Evolutionary conservation across 1,140 invertebrate genomes (phyloP).

Genomic region (Cheumatopsyche charites): DNA sequence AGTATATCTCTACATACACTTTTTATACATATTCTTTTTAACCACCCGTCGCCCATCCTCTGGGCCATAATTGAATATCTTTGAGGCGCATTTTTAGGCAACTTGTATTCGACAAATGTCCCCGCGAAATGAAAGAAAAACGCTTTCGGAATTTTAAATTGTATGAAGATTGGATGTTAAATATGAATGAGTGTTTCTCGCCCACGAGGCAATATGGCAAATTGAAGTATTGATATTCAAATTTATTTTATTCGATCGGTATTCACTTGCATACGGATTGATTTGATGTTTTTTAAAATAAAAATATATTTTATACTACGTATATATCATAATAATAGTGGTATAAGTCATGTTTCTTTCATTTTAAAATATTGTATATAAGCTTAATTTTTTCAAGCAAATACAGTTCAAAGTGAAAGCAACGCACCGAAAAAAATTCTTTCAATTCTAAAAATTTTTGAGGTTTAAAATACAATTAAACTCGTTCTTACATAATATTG

Average conservation of each 20-base stretch:
- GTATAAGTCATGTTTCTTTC: too few species aligned
- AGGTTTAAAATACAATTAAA: too few species aligned
- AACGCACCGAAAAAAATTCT: too few species aligned
- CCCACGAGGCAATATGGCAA: constrained; percentile 11
- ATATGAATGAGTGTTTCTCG: constrained; percentile 31
- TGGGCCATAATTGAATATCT: constrained; percentile 43
- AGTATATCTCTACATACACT: neutral
- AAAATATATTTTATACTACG: too few species aligned
- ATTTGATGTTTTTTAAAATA: too few species aligned
- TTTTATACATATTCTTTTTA: neutral
- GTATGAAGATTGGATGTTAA: constrained; percentile 37
- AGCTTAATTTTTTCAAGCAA: too few species aligned
- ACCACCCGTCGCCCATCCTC: neutral
- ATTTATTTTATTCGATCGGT: neutral
- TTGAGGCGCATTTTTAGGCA: constrained; percentile 37
- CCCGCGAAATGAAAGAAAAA: constrained; percentile 36
- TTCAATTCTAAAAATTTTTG: too few species aligned
- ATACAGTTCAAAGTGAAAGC: too few species aligned
- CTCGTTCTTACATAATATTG: too few species aligned
- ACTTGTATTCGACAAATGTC: constrained; percentile 39
- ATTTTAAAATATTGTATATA: too few species aligned
- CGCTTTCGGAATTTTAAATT: constrained; percentile 37
- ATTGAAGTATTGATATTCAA: constrained; percentile 26
- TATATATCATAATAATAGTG: too few species aligned
- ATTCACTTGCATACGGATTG: too few species aligned